Evolutionary conservation across 1,140 invertebrate genomes (phyloP).

Genomic region (Xylocopa sonorina): DNA sequence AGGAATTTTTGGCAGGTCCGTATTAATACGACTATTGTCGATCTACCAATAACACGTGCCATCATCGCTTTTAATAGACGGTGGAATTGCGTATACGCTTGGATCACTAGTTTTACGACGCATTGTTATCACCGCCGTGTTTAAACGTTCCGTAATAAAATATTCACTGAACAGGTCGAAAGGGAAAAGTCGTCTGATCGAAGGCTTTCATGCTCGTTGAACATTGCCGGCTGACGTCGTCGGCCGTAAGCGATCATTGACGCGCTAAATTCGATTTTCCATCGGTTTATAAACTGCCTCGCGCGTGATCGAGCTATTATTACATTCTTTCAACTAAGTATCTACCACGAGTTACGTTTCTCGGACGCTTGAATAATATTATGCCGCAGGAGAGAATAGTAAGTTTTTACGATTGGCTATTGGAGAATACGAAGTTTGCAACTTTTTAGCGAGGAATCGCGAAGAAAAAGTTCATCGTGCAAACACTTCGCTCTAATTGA

Average conservation of each 20-base stretch:
- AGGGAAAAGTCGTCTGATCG: constrained; percentile 21
- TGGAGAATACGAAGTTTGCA: too few species aligned
- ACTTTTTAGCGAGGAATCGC: too few species aligned
- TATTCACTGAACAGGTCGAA: constrained; percentile 23
- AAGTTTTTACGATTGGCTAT: too few species aligned
- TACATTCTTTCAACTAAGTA: not conserved
- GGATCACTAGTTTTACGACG: not conserved
- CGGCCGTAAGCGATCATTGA: not conserved
- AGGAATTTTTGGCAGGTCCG: not conserved
- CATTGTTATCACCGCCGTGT: not conserved
- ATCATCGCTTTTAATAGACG: not conserved
- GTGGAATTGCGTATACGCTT: not conserved
- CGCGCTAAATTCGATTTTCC: constrained; percentile 27
- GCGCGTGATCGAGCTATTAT: not conserved
- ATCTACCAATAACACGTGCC: not conserved
- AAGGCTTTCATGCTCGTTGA: constrained; percentile 18
- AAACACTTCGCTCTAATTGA: too few species aligned
- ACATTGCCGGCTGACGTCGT: not conserved
- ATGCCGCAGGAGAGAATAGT: too few species aligned
- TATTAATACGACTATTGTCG: not conserved
- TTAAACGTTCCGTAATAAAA: not conserved
- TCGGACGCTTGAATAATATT: not conserved
- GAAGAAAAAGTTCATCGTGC: too few species aligned
- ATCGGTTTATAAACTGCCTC: not conserved
- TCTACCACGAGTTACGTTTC: too few species aligned